Percentiles rank a stretch among this genome's conserved stretches.
Evolutionary conservation across 2,113 vertebrate genomes (phyloP).

Genomic region (Canis aureus): DNA sequence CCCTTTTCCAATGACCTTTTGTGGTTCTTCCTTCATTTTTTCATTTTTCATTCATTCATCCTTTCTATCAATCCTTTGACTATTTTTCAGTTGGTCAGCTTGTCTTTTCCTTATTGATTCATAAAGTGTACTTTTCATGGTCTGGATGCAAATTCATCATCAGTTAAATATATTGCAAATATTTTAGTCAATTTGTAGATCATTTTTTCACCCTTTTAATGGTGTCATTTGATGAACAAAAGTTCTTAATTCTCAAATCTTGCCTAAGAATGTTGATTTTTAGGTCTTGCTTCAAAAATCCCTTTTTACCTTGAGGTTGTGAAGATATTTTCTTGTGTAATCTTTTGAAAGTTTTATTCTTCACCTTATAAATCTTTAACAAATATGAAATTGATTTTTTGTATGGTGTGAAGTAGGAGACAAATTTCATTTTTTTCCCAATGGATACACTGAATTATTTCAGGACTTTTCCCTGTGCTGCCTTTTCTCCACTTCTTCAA

Average conservation of each 20-base stretch:
- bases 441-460: not conserved
- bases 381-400: slow-evolving; percentile 39
- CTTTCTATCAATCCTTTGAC: not conserved
- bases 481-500: not conserved
- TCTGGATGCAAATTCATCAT: not conserved
- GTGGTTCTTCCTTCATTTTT: not conserved
- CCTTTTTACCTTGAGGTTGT: not conserved
- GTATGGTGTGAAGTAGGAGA: not conserved
- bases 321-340: slow-evolving; percentile 31
- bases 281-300: slow-evolving; percentile 42
- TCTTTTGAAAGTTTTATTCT: not conserved
- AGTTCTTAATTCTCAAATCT: slow-evolving; percentile 18
- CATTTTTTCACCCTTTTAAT: not conserved
- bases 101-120: not conserved
- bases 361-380: slow-evolving; percentile 48
- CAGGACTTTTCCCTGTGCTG: not conserved
- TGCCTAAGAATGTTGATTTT: slow-evolving; percentile 43
- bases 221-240: slow-evolving; percentile 1
- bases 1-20: not conserved
- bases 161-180: not conserved
- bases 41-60: too few relatives aligned
- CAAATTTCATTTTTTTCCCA: slow-evolving; percentile 18
- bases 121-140: not conserved
- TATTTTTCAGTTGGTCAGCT: not conserved
- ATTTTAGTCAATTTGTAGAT: not conserved